Evolutionary conservation across 2,113 vertebrate genomes (phyloP), one percentile per base, ranked within the genome.

Genomic region (Mixornis gularis): DNA sequence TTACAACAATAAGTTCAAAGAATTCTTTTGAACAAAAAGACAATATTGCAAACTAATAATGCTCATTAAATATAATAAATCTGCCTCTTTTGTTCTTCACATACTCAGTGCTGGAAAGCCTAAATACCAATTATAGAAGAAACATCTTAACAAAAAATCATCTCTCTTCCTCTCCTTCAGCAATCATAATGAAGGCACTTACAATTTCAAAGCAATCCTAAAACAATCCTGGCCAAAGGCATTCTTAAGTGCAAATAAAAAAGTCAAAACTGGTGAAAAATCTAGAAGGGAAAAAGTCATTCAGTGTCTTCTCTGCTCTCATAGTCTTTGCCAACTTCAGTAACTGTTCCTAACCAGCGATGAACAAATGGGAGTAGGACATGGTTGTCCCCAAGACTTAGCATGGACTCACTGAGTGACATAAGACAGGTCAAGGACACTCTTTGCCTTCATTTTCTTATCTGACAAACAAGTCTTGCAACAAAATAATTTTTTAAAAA

Each of bases 41-140:
- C 78, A 85, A 92, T 64, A 88, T 55, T 88, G 87, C 8, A 12
- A 71, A 83, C 46, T 51, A 87, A 82, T 90, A 92, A 86, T 68
- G 71, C n/a, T 87, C 70, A 92, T 69, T 90, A 83, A 83, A 80
- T 68, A 34, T 38, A 83, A 95, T 77, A 95, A 90, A 89, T 56
- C 43, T 48, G 21, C 21, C 53, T 83, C 60, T 93, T 91, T 94
- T 91, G 78, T 89, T 94, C 68, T 64, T 58, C 21, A 79, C 38
- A 38, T 70, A 64, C 41, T 40, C 13, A 8, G 16, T 10, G 5
- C 6, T 83, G 34, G 66, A 93, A 89, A 93, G 69, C 43, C 69
- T 94, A 53, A 90, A 84, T 32, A 79, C 69, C 76, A 86, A 59
- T 85, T 86, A 84, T 8, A 70, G 48, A 93, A 94, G 55, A 38